These are phyloP conservation scores for Himantopus leucocephalus DNA, from an alignment of 2,113 vertebrate genomes.

Conservation along the genomic window DNA sequence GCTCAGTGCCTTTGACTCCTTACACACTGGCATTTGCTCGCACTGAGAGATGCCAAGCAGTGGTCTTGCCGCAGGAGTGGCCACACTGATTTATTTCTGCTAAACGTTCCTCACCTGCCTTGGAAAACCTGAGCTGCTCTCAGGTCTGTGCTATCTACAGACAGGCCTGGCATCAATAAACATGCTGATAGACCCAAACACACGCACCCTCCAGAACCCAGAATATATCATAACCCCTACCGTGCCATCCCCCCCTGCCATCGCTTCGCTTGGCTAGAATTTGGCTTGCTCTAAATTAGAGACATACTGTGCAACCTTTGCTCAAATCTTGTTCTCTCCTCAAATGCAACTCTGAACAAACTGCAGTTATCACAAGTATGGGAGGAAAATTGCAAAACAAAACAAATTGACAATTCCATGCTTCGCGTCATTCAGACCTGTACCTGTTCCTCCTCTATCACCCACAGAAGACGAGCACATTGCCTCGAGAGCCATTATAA, in stretches of 20 bases:
- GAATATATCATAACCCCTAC: background rate
- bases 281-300: background rate
- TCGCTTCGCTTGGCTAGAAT: rapidly evolving
- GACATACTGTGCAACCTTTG: background rate
- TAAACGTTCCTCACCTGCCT: background rate
- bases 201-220: background rate
- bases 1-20: background rate
- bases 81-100: background rate
- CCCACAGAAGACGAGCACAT: background rate
- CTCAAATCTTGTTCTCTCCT: background rate
- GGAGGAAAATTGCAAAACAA: background rate
- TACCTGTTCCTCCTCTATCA: background rate
- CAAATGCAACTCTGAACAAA: background rate
- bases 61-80: background rate
- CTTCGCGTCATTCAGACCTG: background rate
- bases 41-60: no score
- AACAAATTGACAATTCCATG: background rate
- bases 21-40: rapidly evolving
- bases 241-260: background rate
- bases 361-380: background rate
- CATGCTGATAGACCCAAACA: rapidly evolving
- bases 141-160: background rate
- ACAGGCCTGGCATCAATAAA: background rate
- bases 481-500: background rate
- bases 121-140: background rate